Evolutionary conservation across 2,888 invertebrate genomes (phyloP), one percentile per base, ranked within the genome.

Genomic region (Agrochola macilenta): DNA sequence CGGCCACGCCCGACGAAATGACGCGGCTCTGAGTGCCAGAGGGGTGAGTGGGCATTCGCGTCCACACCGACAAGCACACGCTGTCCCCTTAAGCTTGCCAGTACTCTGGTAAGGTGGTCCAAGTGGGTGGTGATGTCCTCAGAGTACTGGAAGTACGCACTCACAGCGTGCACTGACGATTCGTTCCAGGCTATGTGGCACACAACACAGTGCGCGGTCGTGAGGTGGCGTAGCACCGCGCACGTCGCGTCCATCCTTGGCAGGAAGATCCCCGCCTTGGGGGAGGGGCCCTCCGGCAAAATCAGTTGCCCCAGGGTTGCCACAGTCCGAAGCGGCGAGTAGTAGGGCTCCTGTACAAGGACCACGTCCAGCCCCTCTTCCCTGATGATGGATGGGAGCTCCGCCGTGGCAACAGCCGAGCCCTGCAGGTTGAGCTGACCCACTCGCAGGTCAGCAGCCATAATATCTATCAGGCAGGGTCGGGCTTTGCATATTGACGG

Each of bases 41-140:
- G 7, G 0, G 89, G 89, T 0, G 89, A 91, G 74, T 90, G 89
- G 0, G 90, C 84, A 43, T 91, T 91, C 0, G 79, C 79, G 0
- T 87, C 84, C 0, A 90, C 63, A 0, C 46, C n/a, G n/a, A 46
- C 46, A 4, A 90, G 11, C 0, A 90, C 74, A 0, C 23, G 52
- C 0, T 17, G 43, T 0, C 87, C 88, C 0, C 43, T 1, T 0
- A 90, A 69, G 0, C 0, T 9, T 0, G 79, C 70, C 26, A 90
- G 66, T 0, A 88, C 87, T 0, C 9, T 5, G 1, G 70, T 81
- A 0, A 90, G 65, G 8, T 89, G 82, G 9, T 71, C 35, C 0
- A 82, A 0, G 2, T 78, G 76, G 0, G n/a, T 2, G 0, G 46
- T 4, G 0, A 76, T 73, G 58, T 65, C 49, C 1, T 79, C 69